A percentile compares a stretch with the other conserved stretches of the same genome.
Evolutionary conservation across 1,140 invertebrate genomes (phyloP).

Genomic region (Sinella curviseta): DNA sequence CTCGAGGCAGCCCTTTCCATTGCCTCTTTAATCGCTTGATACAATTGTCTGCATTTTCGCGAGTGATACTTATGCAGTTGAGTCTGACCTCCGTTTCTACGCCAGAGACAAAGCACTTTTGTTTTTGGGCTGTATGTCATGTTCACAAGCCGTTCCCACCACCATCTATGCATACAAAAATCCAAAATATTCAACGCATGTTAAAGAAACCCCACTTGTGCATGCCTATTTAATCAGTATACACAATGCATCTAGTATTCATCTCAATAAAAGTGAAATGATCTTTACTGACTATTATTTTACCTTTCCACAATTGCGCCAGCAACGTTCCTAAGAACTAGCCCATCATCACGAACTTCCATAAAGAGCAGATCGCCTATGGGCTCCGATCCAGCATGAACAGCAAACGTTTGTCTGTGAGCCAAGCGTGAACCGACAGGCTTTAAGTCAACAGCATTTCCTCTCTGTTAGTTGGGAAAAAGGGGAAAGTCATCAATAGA

Average conservation of each 20-base stretch:
- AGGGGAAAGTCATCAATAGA: neutral
- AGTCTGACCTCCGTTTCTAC: constrained; percentile 82
- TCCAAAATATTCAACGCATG: too few species aligned
- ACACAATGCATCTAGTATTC: too few species aligned
- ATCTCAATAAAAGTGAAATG: too few species aligned
- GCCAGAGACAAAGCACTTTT: constrained; percentile 94
- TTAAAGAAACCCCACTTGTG: too few species aligned
- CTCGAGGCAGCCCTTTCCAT: constrained; percentile 93
- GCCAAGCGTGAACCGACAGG: constrained; percentile 75
- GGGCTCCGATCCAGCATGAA: constrained; percentile 89
- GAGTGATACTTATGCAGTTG: constrained; percentile 99
- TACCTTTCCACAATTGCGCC: constrained; percentile 88
- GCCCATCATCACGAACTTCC: constrained; percentile 96
- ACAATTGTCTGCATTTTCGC: constrained; percentile 98
- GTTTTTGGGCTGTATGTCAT: constrained; percentile 99
- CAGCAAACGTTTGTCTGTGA: constrained; percentile 96
- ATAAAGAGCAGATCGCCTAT: constrained; percentile 91
- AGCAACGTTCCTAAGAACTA: constrained; percentile 87
- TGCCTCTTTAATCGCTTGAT: constrained; percentile 97
- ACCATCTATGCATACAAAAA: constrained; percentile 66
- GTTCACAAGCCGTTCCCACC: constrained; percentile 98
- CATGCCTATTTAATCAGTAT: too few species aligned
- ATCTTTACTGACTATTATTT: neutral
- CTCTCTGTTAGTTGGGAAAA: constrained; percentile 35
- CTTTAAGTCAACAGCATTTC: constrained; percentile 48